Evolutionary conservation across 2,888 invertebrate genomes (phyloP), one percentile per base, ranked within the genome.

Genomic region (Zele albiditarsus): DNA sequence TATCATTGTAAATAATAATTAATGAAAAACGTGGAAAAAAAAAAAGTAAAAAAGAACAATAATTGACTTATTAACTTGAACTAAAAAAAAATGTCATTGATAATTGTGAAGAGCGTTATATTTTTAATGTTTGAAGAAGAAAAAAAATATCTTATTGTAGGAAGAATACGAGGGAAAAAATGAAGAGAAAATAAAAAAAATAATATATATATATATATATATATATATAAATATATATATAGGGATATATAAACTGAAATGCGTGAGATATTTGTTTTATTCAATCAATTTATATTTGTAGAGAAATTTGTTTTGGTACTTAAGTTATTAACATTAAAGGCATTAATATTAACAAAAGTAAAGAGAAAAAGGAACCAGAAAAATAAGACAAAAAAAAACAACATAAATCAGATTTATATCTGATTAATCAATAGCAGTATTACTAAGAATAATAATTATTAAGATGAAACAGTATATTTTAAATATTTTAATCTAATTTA

Each of bases 351-450:
- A 73, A 65, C 16, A 69, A 78, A 78, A 77, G 67, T 60, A 77
- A 71, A n/a, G 74, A 71, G 62, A 57, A 71, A 65, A n/a, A 70
- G 76, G 77, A 77, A 63, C 60, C 75, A 73, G 10, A 71, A 79
- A 65, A 71, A 73, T 3, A 42, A 42, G 3, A 42, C 10, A 0
- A 42, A 42, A 46, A 10, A 46, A 46, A n/a, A 46, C 16, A n/a
- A 46, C 3, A 46, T n/a, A 46, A 46, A 46, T 46, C 46, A n/a
- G 69, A 76, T 74, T 74, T 69, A 71, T 23, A 58, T 60, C 69
- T 75, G 77, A 71, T 79, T 72, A 74, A 72, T 73, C 74, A 62
- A 76, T 80, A 78, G 77, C 78, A 80, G 78, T 80, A 80, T 80
- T 80, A 80, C 65, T 76, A 78, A 28, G 31, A 46, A 38, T 65